Conservation (phyloP, 2,797 vertebrate genomes). For the Pseudochirops cupreus region DNA sequence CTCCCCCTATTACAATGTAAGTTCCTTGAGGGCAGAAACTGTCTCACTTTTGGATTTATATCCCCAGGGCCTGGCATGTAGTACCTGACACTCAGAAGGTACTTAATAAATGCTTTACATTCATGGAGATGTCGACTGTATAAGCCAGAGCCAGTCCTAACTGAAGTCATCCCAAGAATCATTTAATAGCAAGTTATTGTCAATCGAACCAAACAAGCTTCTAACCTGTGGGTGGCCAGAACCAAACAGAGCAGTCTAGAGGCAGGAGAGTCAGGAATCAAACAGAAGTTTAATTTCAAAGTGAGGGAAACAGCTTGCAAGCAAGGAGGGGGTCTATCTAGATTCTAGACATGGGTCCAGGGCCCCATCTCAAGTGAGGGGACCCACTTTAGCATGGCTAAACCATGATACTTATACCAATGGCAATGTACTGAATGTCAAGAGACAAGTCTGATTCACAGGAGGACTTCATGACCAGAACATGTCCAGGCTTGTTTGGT, state of each 20-base stretch:
- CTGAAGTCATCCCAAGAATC: background rate
- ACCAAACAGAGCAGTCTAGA: background rate
- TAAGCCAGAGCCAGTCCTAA: background rate
- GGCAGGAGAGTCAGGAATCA: background rate
- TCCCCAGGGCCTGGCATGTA: background rate
- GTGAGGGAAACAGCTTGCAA: background rate
- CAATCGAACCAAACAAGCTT: background rate
- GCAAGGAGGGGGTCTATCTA: background rate
- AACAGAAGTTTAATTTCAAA: background rate
- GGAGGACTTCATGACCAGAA: background rate
- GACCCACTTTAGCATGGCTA: no score
- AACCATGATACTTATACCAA: background rate
- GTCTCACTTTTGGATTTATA: background rate
- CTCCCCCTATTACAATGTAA: background rate
- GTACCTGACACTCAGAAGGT: background rate
- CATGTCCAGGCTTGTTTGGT: background rate
- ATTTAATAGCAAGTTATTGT: background rate
- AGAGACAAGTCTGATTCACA: background rate
- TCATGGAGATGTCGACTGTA: background rate
- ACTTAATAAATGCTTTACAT: background rate
- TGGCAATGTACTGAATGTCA: background rate
- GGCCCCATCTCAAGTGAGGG: no score
- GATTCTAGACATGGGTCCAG: background rate
- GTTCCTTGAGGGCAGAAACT: background rate
- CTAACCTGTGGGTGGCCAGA: background rate